Conservation (phyloP, 1,140 invertebrate genomes). For the Palaemon carinicauda region DNA sequence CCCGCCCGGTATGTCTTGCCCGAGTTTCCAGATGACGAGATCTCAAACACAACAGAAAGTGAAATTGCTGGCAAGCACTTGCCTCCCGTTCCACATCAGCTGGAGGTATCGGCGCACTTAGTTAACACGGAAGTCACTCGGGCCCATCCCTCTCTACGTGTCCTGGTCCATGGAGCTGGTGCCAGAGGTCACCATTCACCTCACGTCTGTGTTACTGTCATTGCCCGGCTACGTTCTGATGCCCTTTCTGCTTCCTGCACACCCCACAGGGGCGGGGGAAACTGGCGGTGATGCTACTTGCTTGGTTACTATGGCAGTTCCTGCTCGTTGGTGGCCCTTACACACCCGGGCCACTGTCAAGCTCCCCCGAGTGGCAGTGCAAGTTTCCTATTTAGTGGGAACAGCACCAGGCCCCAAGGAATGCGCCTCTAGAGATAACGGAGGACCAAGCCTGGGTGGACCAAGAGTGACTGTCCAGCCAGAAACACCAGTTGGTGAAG, state of each 20-base stretch:
- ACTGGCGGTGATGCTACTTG: constrained; percentile 86
- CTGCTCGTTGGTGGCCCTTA: constrained; percentile 87
- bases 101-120: constrained; percentile 90
- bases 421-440: constrained; percentile 33
- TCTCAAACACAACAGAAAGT: constrained; percentile 53
- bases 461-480: constrained; percentile 58
- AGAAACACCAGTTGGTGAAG: constrained; percentile 51
- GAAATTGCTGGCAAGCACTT: constrained; percentile 62
- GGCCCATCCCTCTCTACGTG: constrained; percentile 85
- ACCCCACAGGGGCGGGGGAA: constrained; percentile 51
- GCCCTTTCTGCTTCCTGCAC: constrained; percentile 54
- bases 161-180: constrained; percentile 84
- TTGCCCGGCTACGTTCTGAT: constrained; percentile 32
- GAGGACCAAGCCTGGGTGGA: constrained; percentile 21
- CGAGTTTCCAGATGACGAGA: constrained; percentile 73
- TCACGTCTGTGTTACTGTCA: constrained; percentile 49
- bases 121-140: constrained; percentile 82
- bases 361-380: constrained; percentile 49
- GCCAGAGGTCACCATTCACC: constrained; percentile 51
- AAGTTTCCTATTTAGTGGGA: constrained; percentile 54
- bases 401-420: constrained; percentile 53
- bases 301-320: constrained; percentile 80
- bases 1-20: constrained; percentile 87
- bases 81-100: constrained; percentile 67
- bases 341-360: constrained; percentile 65